Evolutionary conservation across 2,797 vertebrate genomes (phyloP).

Genomic region (Crax fasciolata): DNA sequence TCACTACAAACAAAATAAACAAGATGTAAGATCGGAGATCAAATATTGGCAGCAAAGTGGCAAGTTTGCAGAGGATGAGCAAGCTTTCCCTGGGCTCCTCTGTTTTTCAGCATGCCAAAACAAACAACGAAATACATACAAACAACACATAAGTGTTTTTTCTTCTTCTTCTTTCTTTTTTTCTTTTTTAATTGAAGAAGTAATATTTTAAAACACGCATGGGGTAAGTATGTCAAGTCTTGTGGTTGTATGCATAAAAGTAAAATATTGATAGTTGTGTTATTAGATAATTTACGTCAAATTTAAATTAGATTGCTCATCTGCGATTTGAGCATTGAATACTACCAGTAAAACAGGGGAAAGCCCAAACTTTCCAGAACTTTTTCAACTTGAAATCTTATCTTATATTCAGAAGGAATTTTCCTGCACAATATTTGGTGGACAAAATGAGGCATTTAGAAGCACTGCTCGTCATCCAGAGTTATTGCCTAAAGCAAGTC

Average conservation of each 20-base stretch:
- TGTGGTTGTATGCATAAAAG: background rate
- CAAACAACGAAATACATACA: constrained; percentile 26
- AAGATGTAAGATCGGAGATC: constrained; percentile 79
- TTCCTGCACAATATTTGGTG: background rate
- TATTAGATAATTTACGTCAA: background rate
- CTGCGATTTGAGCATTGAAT: background rate
- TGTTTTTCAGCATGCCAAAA: constrained; percentile 59
- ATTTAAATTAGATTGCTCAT: background rate
- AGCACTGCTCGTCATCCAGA: background rate
- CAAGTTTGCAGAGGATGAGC: constrained; percentile 72
- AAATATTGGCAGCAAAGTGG: constrained; percentile 80
- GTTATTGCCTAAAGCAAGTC: background rate
- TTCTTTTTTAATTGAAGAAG: background rate
- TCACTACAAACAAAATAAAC: constrained; percentile 81
- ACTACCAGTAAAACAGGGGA: background rate
- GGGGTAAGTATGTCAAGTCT: background rate
- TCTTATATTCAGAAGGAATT: background rate
- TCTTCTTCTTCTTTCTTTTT: background rate
- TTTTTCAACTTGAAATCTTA: background rate
- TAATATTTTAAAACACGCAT: background rate
- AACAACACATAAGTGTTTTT: background rate
- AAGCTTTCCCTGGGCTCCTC: constrained; percentile 55
- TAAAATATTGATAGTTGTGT: background rate
- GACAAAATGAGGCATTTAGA: background rate
- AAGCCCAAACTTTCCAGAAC: background rate